Evolutionary conservation across 2,113 vertebrate species (phyloP).

Genomic region (Cavia aperea): DNA sequence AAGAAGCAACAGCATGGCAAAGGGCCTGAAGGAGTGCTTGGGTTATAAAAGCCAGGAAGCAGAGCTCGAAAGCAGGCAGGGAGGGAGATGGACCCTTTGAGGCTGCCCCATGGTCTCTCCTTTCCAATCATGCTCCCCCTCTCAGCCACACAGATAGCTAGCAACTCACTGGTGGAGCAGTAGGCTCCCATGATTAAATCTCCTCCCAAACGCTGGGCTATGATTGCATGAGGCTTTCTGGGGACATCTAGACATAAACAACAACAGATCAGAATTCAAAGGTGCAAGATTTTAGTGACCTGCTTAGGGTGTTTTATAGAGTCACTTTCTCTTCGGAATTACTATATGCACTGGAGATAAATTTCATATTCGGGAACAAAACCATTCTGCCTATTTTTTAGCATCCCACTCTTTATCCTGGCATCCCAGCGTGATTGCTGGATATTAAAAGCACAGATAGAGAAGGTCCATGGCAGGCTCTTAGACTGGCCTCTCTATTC

Average conservation of each 20-base stretch:
- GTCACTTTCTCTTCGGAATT: neutral
- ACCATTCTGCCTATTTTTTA: neutral
- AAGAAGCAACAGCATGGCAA: neutral
- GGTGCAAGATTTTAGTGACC: neutral
- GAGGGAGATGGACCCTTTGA: neutral
- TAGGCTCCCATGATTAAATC: neutral
- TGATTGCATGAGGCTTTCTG: neutral
- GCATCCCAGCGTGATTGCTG: neutral
- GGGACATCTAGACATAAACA: neutral
- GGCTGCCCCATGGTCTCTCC: neutral
- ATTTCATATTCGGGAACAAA: neutral
- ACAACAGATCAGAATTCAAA: neutral
- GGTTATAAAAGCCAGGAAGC: neutral
- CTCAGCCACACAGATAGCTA: neutral
- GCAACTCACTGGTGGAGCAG: neutral
- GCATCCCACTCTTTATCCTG: fast-evolving
- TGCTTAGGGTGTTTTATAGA: constrained; percentile 9
- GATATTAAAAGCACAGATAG: constrained; percentile 3
- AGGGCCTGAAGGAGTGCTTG: neutral
- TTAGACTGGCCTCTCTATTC: neutral
- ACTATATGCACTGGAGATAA: neutral
- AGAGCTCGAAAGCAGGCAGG: neutral
- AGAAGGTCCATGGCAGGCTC: neutral
- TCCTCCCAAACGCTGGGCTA: neutral
- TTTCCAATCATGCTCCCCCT: neutral